Conservation (phyloP, 2,113 vertebrate species). For the Thomomys bottae region DNA sequence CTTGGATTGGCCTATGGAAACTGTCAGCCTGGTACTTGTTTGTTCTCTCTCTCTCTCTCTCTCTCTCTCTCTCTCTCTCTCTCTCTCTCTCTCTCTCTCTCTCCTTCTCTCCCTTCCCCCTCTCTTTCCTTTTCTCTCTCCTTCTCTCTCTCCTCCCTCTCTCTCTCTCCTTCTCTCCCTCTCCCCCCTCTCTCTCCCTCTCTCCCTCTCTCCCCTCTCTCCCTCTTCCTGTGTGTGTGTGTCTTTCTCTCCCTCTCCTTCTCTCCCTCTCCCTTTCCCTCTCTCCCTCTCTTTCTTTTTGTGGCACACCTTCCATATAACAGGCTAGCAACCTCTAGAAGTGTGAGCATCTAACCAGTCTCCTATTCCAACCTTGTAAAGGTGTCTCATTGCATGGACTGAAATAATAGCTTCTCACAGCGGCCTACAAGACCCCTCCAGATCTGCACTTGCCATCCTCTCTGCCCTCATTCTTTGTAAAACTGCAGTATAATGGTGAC, state of each 20-base stretch:
- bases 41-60: neutral
- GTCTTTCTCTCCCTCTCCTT: too few species aligned
- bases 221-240: too few species aligned
- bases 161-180: neutral
- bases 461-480: neutral
- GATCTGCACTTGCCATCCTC: neutral
- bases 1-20: neutral
- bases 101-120: too few species aligned
- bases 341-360: neutral
- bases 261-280: neutral
- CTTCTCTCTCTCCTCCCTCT: too few species aligned
- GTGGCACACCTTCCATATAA: neutral
- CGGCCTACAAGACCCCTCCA: neutral
- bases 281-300: too few species aligned
- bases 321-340: neutral
- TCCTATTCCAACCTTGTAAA: neutral
- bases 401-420: neutral
- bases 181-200: too few species aligned
- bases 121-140: neutral
- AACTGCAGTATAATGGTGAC: neutral
- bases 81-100: too few species aligned
- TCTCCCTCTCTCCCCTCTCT: neutral
- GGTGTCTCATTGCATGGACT: neutral
- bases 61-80: neutral
- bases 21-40: neutral